Conservation (phyloP, 2,888 invertebrate genomes). For the Tenthredo scrophulariae region DNA sequence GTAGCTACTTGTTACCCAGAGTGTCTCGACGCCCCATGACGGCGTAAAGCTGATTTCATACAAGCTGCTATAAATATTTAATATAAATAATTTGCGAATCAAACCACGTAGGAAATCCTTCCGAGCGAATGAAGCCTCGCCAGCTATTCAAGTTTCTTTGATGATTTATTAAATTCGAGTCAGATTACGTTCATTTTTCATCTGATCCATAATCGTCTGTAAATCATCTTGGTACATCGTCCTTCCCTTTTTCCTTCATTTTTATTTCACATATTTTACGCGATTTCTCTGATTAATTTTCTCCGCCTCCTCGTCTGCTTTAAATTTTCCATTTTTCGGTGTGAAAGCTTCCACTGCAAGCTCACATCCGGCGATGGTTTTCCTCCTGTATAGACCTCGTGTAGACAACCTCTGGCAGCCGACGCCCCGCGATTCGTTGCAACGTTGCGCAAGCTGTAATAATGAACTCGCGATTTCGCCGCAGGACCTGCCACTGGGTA, state of each 20-base stretch:
- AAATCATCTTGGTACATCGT: neutral
- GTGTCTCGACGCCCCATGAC: slow-evolving; percentile 42
- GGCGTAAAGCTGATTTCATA: slow-evolving; percentile 36
- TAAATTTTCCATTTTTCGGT: neutral
- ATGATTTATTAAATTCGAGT: slow-evolving; percentile 10
- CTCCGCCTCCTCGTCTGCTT: neutral
- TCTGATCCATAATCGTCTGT: neutral
- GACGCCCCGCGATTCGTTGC: slow-evolving; percentile 10
- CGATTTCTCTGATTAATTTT: neutral
- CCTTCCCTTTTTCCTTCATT: neutral
- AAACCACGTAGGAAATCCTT: slow-evolving; percentile 1
- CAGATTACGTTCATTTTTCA: neutral
- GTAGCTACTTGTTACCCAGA: slow-evolving; percentile 28
- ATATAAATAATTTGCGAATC: slow-evolving; percentile 17
- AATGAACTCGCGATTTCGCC: slow-evolving; percentile 48
- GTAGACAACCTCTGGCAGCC: slow-evolving; percentile 23
- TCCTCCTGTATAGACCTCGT: neutral
- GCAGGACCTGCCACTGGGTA: slow-evolving; percentile 38
- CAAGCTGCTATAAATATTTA: slow-evolving; percentile 31
- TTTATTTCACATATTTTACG: neutral
- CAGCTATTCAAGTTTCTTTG: neutral
- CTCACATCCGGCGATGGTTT: slow-evolving; percentile 16
- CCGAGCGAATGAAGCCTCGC: neutral
- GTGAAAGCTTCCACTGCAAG: slow-evolving; percentile 12
- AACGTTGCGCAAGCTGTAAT: slow-evolving; percentile 33